Evolutionary conservation across 2,113 vertebrate genomes (phyloP).

Genomic region (Oceanodroma tethys): DNA sequence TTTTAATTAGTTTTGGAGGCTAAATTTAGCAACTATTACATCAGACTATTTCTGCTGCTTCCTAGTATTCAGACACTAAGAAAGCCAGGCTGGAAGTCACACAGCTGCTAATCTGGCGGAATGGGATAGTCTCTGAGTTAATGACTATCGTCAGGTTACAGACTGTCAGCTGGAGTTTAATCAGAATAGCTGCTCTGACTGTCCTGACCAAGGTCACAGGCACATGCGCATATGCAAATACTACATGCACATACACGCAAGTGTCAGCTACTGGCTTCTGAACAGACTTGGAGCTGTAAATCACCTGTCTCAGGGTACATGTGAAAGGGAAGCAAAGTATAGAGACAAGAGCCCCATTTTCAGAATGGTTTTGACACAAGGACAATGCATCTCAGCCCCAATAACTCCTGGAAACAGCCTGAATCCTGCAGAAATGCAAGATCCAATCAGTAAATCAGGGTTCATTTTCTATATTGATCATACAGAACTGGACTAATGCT

Average conservation of each 20-base stretch:
- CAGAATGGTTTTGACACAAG: neutral
- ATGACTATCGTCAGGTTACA: conserved; percentile 18
- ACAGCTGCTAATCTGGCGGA: conserved; percentile 22
- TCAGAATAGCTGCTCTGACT: neutral
- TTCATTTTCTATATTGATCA: neutral
- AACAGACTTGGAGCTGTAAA: neutral
- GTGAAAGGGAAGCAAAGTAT: neutral
- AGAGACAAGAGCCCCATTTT: neutral
- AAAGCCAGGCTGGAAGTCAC: neutral
- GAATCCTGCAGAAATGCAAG: neutral
- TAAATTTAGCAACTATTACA: neutral
- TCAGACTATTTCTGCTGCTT: neutral
- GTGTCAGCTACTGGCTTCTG: neutral
- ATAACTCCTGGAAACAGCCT: neutral
- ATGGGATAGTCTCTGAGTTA: neutral
- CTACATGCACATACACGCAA: neutral
- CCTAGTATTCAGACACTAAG: neutral
- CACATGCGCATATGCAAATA: neutral
- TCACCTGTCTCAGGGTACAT: neutral
- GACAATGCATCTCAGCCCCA: accelerated
- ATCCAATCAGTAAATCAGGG: neutral
- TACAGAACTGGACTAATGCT: neutral
- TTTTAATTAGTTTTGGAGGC: neutral
- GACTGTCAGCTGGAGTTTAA: conserved; percentile 12
- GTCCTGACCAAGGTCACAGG: conserved; percentile 10